phyloP scores from a whole-genome alignment of 2,113 vertebrate species.

The Rhinopomastus cyanomelas region DNA sequence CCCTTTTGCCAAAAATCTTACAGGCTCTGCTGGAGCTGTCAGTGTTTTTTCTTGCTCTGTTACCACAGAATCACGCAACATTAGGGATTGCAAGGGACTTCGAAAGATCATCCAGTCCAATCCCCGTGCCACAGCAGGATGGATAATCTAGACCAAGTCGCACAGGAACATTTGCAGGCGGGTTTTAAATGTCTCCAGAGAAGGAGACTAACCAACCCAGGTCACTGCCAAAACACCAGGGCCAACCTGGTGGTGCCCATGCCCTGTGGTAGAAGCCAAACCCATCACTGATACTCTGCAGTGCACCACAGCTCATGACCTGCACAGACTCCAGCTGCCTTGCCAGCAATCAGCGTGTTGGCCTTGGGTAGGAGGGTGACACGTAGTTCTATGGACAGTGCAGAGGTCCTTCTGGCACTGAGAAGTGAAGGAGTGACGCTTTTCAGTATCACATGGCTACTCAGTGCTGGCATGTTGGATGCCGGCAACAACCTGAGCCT shows the following conservation, averaged over 20 bases:
- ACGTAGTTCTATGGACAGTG: not conserved
- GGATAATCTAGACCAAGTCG: no score
- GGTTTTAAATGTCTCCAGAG: no score
- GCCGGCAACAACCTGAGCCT: not conserved
- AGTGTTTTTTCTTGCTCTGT: not conserved
- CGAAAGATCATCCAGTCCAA: no score
- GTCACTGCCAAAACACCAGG: not conserved
- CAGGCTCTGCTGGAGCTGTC: no score
- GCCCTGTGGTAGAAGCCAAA: not conserved
- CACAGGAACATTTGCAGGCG: no score
- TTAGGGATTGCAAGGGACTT: no score
- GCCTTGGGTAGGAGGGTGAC: not conserved
- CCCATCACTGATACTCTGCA: not conserved
- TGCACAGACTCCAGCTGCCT: not conserved
- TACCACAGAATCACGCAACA: no score
- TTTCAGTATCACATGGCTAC: not conserved
- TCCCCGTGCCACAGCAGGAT: no score
- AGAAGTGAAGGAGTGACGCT: accelerated
- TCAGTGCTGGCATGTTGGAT: not conserved
- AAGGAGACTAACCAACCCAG: no score
- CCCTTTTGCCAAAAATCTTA: not conserved
- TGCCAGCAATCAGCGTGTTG: accelerated
- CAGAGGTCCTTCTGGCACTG: not conserved
- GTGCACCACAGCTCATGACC: not conserved
- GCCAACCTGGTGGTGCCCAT: not conserved